phyloP scores from a whole-genome alignment of 2,797 vertebrate genomes.

The Chrysocyon brachyurus region DNA sequence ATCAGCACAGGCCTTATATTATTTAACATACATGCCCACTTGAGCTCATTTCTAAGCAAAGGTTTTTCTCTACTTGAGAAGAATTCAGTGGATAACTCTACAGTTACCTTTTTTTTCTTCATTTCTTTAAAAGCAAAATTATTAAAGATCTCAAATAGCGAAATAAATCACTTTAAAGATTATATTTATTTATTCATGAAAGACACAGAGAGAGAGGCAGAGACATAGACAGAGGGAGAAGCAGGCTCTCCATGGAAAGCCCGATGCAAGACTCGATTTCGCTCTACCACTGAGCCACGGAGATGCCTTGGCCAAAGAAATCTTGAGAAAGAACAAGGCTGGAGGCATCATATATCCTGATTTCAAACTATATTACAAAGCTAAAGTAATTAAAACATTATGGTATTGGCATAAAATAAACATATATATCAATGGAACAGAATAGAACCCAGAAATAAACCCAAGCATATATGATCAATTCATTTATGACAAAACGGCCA shows the following conservation, averaged over 20 bases:
- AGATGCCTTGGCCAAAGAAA: neutral
- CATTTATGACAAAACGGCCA: neutral
- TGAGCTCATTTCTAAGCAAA: neutral
- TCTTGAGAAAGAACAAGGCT: neutral
- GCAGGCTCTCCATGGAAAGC: too few relatives aligned
- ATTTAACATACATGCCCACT: neutral
- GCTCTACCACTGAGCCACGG: too few relatives aligned
- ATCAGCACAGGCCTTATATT: neutral
- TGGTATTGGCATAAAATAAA: neutral
- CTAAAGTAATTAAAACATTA: neutral
- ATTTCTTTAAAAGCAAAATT: neutral
- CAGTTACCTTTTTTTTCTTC: neutral
- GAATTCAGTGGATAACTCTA: neutral
- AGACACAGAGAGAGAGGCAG: too few relatives aligned
- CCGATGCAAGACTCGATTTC: too few relatives aligned
- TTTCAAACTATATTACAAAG: neutral
- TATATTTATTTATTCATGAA: too few relatives aligned
- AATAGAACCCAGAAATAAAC: neutral
- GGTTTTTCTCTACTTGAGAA: neutral
- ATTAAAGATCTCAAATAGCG: neutral
- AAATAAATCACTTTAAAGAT: neutral
- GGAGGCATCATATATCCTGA: neutral
- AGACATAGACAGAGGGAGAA: too few relatives aligned
- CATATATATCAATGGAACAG: neutral
- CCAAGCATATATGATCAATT: neutral